These are phyloP conservation scores for Anseranas semipalmata DNA, from an alignment of 2,113 vertebrate species.

Conservation along the genomic window DNA sequence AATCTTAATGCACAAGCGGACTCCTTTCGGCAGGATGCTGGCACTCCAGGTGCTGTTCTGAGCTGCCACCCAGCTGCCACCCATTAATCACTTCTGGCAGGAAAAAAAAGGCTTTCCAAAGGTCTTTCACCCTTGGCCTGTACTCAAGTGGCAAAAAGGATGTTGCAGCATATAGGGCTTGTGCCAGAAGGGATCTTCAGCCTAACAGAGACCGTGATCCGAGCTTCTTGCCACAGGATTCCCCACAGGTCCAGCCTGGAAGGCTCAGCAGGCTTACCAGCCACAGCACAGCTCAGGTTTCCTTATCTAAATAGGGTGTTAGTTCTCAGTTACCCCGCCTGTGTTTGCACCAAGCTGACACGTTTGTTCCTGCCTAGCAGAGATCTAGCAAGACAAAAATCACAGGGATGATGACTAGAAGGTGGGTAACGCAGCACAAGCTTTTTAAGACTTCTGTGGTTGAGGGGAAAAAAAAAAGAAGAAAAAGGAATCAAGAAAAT, in stretches of 20 bases:
- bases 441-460: neutral
- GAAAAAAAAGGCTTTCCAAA: constrained; percentile 14
- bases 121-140: constrained; percentile 6
- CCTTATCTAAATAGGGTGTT: neutral
- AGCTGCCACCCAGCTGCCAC: neutral
- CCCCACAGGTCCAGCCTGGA: neutral
- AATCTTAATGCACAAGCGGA: neutral
- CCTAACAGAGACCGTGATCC: neutral
- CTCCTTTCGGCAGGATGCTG: neutral
- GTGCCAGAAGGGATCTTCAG: neutral
- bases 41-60: neutral
- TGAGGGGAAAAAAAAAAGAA: neutral
- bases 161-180: neutral
- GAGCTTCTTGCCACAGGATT: neutral
- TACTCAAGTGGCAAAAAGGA: neutral
- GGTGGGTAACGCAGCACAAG: rapidly evolving
- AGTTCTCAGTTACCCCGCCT: neutral
- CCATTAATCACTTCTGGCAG: constrained; percentile 36
- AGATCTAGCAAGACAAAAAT: neutral
- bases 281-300: neutral
- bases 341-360: neutral
- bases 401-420: neutral
- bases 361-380: neutral
- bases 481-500: neutral
- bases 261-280: neutral